Conservation (phyloP, 2,113 vertebrate species). For the Caracal caracal region DNA sequence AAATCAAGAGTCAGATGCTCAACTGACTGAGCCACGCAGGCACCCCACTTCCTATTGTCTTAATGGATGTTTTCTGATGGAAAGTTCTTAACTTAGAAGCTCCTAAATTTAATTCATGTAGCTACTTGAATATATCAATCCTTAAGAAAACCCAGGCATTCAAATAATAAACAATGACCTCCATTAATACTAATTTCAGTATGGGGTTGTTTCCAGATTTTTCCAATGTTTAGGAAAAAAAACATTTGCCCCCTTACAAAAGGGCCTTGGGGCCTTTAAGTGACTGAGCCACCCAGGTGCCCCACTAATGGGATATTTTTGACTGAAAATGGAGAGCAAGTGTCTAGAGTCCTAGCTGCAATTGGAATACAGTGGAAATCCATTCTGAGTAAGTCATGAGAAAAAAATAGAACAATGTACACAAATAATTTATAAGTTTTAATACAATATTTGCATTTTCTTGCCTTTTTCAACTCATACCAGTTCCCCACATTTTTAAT, state of each 20-base stretch:
- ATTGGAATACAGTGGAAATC: conserved; percentile 19
- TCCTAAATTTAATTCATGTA: conserved; percentile 18
- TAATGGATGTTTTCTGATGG: not conserved
- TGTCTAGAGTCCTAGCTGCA: not conserved
- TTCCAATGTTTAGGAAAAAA: not conserved
- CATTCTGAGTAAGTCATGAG: conserved; percentile 8
- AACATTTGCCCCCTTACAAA: not conserved
- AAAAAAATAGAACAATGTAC: conserved; percentile 7
- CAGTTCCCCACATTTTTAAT: not conserved
- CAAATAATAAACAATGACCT: conserved; percentile 20
- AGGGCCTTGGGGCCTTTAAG: not conserved
- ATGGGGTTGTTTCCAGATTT: not conserved
- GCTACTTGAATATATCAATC: not conserved
- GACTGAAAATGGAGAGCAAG: not conserved
- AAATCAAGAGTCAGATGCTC: no score
- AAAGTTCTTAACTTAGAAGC: not conserved
- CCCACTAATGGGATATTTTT: conserved; percentile 39
- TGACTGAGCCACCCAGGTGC: no score
- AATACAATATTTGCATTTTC: conserved; percentile 35
- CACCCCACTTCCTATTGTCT: not conserved
- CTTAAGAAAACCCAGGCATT: conserved; percentile 36
- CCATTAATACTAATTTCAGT: not conserved
- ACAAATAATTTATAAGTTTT: conserved; percentile 52
- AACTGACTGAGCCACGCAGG: no score
- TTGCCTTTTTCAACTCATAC: conserved; percentile 14